A percentile compares a stretch with the other conserved stretches of the same genome.
These are phyloP conservation scores for Xenopus laevis DNA, from an alignment of 2,113 vertebrate species.

Conservation along the genomic window DNA sequence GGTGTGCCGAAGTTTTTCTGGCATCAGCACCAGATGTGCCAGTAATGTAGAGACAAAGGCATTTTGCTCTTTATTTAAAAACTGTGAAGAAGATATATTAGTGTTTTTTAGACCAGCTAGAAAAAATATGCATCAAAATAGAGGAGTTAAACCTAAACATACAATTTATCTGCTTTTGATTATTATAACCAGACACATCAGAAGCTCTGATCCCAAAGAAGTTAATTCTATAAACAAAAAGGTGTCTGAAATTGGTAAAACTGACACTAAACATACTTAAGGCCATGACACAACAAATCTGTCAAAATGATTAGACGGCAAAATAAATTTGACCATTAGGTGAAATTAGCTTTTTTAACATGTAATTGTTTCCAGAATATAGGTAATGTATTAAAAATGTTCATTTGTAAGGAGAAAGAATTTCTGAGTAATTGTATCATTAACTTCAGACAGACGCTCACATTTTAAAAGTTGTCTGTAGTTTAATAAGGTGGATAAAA, in stretches of 20 bases:
- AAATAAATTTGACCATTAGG: slow-evolving; percentile 32
- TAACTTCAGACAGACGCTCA: slow-evolving; percentile 40
- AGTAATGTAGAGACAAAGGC: no score
- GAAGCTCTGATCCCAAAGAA: background rate
- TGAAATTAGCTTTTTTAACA: slow-evolving; percentile 24
- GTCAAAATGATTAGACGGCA: slow-evolving; percentile 14
- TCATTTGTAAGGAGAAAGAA: slow-evolving; percentile 33
- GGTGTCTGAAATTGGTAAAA: slow-evolving; percentile 17
- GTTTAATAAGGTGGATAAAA: slow-evolving; percentile 40
- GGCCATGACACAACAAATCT: slow-evolving; percentile 15
- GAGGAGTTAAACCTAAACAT: background rate
- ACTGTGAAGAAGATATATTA: no score
- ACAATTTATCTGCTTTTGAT: background rate
- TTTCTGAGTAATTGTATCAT: slow-evolving; percentile 44
- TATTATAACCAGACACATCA: background rate
- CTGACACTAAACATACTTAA: slow-evolving; percentile 10
- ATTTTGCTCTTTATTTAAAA: no score
- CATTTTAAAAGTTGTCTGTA: slow-evolving; percentile 35
- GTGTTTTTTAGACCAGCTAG: no score
- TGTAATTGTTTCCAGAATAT: slow-evolving; percentile 43
- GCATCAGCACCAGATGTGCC: no score
- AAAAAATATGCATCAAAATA: no score
- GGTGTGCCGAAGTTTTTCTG: no score
- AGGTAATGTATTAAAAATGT: slow-evolving; percentile 39
- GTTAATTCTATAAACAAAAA: slow-evolving; percentile 27